These are phyloP conservation scores for Mizuhopecten yessoensis DNA, from an alignment of 1,140 invertebrate species.

Conservation along the genomic window DNA sequence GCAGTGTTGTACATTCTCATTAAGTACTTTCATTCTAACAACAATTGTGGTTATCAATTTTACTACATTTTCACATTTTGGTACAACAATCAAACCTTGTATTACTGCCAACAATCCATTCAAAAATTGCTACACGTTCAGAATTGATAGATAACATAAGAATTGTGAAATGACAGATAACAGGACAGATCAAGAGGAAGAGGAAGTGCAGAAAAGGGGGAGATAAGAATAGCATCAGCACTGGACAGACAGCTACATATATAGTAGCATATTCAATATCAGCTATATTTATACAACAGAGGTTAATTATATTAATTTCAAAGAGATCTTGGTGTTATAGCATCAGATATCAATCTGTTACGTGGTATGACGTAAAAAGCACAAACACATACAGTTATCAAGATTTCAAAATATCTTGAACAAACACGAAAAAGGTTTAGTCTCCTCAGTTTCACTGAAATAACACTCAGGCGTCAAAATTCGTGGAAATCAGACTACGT, in stretches of 20 bases:
- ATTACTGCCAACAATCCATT: neutral
- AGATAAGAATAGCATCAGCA: neutral
- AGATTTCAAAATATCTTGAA: neutral
- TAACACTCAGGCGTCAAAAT: neutral
- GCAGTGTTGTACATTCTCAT: neutral
- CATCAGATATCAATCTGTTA: neutral
- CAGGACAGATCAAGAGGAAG: neutral
- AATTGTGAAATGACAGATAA: neutral
- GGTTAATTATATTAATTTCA: neutral
- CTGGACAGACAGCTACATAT: neutral
- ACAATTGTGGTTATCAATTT: neutral
- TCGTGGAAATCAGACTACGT: neutral
- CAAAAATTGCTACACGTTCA: neutral
- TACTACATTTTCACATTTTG: neutral
- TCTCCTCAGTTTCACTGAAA: constrained; percentile 38
- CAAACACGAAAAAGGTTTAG: neutral
- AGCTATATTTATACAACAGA: neutral
- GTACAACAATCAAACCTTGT: neutral
- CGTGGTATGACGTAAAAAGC: neutral
- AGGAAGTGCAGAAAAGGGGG: neutral
- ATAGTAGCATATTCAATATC: neutral
- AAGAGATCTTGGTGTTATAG: neutral
- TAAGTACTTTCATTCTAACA: neutral
- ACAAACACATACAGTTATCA: neutral
- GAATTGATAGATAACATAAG: neutral